These are phyloP conservation scores for Apostichopus leukothele DNA, from an alignment of 53 echinoderm and acorn worm species.

Conservation along the genomic window DNA sequence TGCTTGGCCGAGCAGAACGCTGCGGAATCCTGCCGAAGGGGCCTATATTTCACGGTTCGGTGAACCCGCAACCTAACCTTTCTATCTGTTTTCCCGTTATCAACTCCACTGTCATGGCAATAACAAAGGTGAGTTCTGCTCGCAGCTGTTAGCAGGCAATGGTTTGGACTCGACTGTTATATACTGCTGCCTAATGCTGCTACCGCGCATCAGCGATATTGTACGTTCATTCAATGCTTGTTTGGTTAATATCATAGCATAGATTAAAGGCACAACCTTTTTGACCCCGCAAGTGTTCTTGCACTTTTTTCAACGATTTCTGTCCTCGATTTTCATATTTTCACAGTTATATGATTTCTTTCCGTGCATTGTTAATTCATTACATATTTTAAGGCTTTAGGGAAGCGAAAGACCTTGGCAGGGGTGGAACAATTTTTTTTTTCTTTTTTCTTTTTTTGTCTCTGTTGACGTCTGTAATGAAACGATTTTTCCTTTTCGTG, in stretches of 20 bases:
- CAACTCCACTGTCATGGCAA: constrained; percentile 44
- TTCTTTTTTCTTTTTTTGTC: not conserved
- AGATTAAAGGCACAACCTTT: constrained; percentile 23
- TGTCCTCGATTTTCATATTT: constrained; percentile 32
- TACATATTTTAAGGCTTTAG: constrained; percentile 47
- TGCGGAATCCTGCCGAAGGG: constrained; percentile 48
- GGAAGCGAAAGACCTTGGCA: constrained; percentile 39
- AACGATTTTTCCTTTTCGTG: constrained; percentile 40
- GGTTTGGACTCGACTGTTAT: not conserved
- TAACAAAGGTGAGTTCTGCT: constrained; percentile 40
- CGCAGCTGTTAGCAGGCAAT: constrained; percentile 40
- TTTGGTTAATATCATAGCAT: constrained; percentile 33
- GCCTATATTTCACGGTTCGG: constrained; percentile 51
- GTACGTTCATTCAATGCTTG: constrained; percentile 31
- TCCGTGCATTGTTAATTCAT: constrained; percentile 50
- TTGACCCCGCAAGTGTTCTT: constrained; percentile 35
- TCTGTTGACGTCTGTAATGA: constrained; percentile 19
- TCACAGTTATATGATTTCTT: constrained; percentile 38
- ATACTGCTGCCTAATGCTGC: not conserved
- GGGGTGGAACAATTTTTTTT: constrained; percentile 42
- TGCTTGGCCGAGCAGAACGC: constrained; percentile 49
- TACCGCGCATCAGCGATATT: not conserved
- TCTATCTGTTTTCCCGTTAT: constrained; percentile 47
- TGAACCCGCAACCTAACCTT: constrained; percentile 51
- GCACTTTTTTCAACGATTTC: constrained; percentile 1